phyloP scores from a whole-genome alignment of 1,140 invertebrate species.

The Arion vulgaris region DNA sequence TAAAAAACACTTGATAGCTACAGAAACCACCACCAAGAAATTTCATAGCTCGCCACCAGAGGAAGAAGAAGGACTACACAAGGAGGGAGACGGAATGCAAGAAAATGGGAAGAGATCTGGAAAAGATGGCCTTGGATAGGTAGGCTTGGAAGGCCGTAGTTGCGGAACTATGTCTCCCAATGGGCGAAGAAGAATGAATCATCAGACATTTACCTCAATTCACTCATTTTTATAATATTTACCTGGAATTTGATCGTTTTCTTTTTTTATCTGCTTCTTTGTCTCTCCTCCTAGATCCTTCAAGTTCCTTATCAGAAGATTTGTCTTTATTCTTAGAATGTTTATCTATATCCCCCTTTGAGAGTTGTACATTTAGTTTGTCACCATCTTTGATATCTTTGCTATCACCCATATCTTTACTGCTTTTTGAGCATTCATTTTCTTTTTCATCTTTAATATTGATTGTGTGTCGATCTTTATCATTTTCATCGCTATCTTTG shows the following conservation, averaged over 20 bases:
- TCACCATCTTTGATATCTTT: neutral
- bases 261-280: slow-evolving; percentile 32
- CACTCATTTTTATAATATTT: no score
- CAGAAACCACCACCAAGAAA: no score
- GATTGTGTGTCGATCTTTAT: neutral
- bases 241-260: slow-evolving; percentile 16
- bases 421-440: slow-evolving; percentile 2
- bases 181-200: no score
- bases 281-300: slow-evolving; percentile 30
- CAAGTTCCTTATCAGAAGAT: slow-evolving; percentile 32
- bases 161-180: no score
- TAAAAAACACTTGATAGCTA: no score
- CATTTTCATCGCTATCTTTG: neutral
- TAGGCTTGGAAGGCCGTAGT: no score
- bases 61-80: no score
- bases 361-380: neutral
- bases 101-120: no score
- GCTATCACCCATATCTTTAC: slow-evolving; percentile 19
- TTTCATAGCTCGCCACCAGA: no score
- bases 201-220: no score
- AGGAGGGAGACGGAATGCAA: no score
- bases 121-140: no score
- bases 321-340: slow-evolving; percentile 45
- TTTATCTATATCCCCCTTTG: slow-evolving; percentile 41
- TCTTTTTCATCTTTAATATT: neutral